Conservation (phyloP, 2,797 vertebrate genomes). For the Cyprinella venusta region DNA sequence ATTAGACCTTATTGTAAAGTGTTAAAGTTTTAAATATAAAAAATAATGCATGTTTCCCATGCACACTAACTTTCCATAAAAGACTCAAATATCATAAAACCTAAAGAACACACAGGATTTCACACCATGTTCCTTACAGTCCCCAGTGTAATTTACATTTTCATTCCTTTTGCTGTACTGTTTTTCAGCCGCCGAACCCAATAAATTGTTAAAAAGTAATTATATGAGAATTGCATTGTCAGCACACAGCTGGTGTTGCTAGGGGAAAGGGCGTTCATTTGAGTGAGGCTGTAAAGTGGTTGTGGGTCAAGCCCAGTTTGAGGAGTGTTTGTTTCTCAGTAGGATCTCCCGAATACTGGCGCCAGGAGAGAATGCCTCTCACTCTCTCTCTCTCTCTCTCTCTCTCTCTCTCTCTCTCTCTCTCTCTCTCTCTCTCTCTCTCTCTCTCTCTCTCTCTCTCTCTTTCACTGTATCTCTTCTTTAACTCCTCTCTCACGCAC, state of each 20-base stretch:
- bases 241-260: constrained; percentile 70
- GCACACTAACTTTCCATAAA: not conserved
- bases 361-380: constrained; percentile 81
- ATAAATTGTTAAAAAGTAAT: constrained; percentile 80
- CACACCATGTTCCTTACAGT: constrained; percentile 62
- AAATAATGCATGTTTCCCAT: not conserved
- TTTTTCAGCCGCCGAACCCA: constrained; percentile 74
- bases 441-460: too few species aligned
- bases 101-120: constrained; percentile 74
- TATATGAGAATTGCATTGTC: constrained; percentile 75
- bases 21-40: not conserved
- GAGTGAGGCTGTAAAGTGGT: constrained; percentile 52
- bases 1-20: too few species aligned
- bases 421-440: too few species aligned
- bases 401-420: too few species aligned
- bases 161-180: constrained; percentile 53
- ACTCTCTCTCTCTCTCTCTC: constrained; percentile 62
- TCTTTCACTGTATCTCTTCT: constrained; percentile 42
- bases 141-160: constrained; percentile 74
- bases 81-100: not conserved
- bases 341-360: constrained; percentile 80
- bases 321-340: constrained; percentile 71
- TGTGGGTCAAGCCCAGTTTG: constrained; percentile 53
- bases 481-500: constrained; percentile 10
- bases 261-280: constrained; percentile 56